Conservation (phyloP, 2,113 vertebrate species). For the Otocyon megalotis region DNA sequence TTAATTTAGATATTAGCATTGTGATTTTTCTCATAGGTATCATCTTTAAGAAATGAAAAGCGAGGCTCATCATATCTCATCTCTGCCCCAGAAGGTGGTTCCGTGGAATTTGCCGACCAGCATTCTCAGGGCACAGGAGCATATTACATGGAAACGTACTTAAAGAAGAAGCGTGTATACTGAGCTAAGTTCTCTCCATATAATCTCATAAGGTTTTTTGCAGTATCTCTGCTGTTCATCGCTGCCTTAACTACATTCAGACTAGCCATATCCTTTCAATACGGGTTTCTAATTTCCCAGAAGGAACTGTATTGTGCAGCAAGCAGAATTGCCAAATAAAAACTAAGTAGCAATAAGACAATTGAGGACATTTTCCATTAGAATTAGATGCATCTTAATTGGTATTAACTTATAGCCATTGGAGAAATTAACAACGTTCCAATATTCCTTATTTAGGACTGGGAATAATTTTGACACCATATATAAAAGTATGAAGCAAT, state of each 20-base stretch:
- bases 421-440: not conserved
- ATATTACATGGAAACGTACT: slow-evolving; percentile 92
- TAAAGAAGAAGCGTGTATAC: slow-evolving; percentile 97
- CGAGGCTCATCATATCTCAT: slow-evolving; percentile 92
- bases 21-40: slow-evolving; percentile 81
- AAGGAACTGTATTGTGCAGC: slow-evolving; percentile 47
- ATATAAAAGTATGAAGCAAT: slow-evolving; percentile 84
- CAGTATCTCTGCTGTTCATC: slow-evolving; percentile 80
- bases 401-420: not conserved
- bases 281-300: slow-evolving; percentile 62
- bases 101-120: slow-evolving; percentile 89
- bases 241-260: slow-evolving; percentile 84
- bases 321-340: slow-evolving; percentile 50
- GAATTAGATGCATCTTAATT: not conserved
- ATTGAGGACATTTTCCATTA: not conserved
- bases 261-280: slow-evolving; percentile 77
- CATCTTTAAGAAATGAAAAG: slow-evolving; percentile 92
- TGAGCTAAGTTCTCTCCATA: slow-evolving; percentile 66
- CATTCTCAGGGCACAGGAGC: slow-evolving; percentile 90
- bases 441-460: slow-evolving; percentile 49
- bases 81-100: slow-evolving; percentile 89
- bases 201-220: not conserved
- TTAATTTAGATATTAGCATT: not conserved
- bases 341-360: not conserved
- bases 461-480: slow-evolving; percentile 66